Percentiles rank a stretch among this genome's conserved stretches.
Evolutionary conservation across 1,140 invertebrate genomes (phyloP).

Genomic region (Drosophila tsacasi): DNA sequence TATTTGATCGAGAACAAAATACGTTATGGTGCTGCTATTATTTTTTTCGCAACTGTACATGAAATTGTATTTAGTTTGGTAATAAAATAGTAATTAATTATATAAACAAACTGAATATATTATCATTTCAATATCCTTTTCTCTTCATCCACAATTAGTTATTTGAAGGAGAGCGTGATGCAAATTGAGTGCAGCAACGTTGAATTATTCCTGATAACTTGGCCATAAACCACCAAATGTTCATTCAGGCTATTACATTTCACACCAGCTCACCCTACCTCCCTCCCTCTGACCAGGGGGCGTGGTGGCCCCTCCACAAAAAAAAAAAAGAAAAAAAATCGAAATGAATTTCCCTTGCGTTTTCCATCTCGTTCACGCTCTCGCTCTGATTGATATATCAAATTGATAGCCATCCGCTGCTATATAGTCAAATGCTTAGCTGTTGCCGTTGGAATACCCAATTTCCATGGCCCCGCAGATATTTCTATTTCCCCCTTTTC

Average conservation of each 20-base stretch:
- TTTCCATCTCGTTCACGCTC: not conserved
- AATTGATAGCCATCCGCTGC: constrained; percentile 69
- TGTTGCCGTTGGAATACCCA: constrained; percentile 35
- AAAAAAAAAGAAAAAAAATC: constrained; percentile 9
- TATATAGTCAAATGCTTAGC: constrained; percentile 44
- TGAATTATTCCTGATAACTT: not conserved
- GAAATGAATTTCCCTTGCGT: constrained; percentile 29
- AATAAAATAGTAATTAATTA: too few species aligned
- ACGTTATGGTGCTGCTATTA: too few species aligned
- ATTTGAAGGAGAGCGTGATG: not conserved
- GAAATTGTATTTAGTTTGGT: too few species aligned
- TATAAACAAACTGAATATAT: too few species aligned
- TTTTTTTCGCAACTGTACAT: too few species aligned
- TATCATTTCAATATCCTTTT: too few species aligned
- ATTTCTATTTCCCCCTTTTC: constrained; percentile 14
- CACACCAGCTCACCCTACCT: not conserved
- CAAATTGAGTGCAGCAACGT: not conserved
- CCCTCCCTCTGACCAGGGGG: not conserved
- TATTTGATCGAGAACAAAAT: too few species aligned
- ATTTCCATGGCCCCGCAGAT: constrained; percentile 38
- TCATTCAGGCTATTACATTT: constrained; percentile 14
- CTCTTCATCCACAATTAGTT: not conserved
- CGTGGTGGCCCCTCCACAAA: not conserved
- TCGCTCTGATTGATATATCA: constrained; percentile 77
- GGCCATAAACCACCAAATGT: constrained; percentile 17